Conservation (phyloP, 2,113 vertebrate species). For the Calidris pygmaea region DNA sequence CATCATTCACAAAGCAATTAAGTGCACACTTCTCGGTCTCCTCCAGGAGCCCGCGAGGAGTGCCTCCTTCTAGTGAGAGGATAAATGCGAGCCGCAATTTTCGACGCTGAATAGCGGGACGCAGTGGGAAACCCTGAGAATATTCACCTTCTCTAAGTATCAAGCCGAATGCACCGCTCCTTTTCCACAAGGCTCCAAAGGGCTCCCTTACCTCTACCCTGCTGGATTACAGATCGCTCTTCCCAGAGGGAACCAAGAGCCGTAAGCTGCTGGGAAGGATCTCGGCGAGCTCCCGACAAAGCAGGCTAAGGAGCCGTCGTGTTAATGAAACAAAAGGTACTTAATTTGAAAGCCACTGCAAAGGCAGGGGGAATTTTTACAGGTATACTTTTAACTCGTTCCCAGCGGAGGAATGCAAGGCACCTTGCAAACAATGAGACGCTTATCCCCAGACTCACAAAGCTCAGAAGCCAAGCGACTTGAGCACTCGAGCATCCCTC, state of each 20-base stretch:
- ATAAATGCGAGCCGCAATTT: constrained; percentile 16
- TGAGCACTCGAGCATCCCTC: not conserved
- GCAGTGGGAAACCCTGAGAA: not conserved
- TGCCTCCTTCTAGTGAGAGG: not conserved
- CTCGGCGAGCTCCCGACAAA: constrained; percentile 51
- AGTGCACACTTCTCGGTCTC: constrained; percentile 56
- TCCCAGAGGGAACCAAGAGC: constrained; percentile 17
- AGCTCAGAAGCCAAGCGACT: not conserved
- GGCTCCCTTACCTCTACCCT: not conserved
- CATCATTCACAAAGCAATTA: constrained; percentile 72
- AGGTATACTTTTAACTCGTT: not conserved
- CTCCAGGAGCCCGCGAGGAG: constrained; percentile 4
- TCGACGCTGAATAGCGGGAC: not conserved
- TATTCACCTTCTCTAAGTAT: not conserved
- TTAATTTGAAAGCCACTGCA: constrained; percentile 16
- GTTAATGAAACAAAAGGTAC: not conserved
- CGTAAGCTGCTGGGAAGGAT: constrained; percentile 30
- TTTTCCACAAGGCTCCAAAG: not conserved
- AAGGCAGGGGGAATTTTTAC: not conserved
- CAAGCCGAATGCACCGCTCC: not conserved
- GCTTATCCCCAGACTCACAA: not conserved
- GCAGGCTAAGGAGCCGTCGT: not conserved
- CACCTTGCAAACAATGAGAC: not conserved
- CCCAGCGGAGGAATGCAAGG: not conserved
- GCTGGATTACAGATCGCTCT: constrained; percentile 17